Evolutionary conservation across 2,888 invertebrate genomes (phyloP), one percentile per base, ranked within the genome.

Genomic region (Cephus sareptanus): DNA sequence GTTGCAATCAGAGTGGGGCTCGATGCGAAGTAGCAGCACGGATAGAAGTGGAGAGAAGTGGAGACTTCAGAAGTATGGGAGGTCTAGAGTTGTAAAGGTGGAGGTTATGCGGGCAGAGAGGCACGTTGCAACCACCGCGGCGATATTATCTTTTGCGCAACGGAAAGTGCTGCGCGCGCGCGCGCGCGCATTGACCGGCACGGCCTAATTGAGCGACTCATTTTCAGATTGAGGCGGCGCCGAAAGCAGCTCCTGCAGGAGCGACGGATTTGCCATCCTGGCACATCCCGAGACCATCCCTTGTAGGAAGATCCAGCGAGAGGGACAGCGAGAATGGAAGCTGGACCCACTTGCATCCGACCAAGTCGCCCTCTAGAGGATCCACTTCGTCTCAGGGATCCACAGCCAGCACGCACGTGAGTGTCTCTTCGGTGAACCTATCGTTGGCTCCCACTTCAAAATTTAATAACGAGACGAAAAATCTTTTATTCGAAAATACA

Each of bases 251-350:
- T 76, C 85, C 86, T 78, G 86, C 84, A 76, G 81, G 84, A 76
- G 83, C 86, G 74, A 78, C 77, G 34, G 34, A 68, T 78, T 86
- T 86, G 83, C 92, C 92, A 92, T 93, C 94, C 91, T 96, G 96
- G 96, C 96, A 96, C 92, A 96, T 97, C 92, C 96, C 96, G 87
- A 94, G 96, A 93, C 96, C 96, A 88, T 96, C 96, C 89, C 93
- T 96, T 85, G 93, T 92, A 83, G 89, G 89, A 33, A 88, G 88
- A 11, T 23, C 56, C 12, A 87, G 87, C 83, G 90, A 90, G 81
- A 88, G 85, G 77, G 88, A 87, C 81, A 90, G 89, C 78, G 90
- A 90, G 75, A 89, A 89, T 84, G 88, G 87, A 76, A 90, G 85
- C 83, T 90, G 89, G 90, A 82, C 85, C 79, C 89, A 87, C 82